Base-by-base conservation (phyloP, 2,888 invertebrate species). In the Phorcus lineatus region DNA sequence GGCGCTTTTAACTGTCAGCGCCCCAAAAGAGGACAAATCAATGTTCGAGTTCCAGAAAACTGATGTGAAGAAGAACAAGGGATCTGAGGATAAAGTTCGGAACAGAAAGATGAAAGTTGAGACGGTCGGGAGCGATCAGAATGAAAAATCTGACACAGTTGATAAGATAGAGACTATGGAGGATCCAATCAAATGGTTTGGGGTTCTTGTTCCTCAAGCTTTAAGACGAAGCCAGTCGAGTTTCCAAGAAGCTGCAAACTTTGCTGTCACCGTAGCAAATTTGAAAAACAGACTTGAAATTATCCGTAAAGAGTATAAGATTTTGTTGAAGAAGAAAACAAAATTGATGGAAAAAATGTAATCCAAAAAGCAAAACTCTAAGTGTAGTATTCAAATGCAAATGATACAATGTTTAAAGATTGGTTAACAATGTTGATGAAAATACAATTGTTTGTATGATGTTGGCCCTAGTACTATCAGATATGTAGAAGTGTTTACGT, bases 181-280 rank as follows among this genome's bases (percentile, higher is more conserved):
- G 54, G 90, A 97, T 92, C 97, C 97, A 0, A 91, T 97, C 47
- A 95, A 95, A 84, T 97, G 97, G 97, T 98, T 97, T 94, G 97
- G 97, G 16, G 95, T 97, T 55, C 93, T 98, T 53, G 96, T 97
- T 0, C 97, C 97, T 0, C 95, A 96, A 89, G 95, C 96, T 90
- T 93, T 98, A 89, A 95, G 96, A 88, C 95, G 94, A 85, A 96
- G 97, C 0, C 96, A 96, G 90, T 94, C 94, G 78, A 95, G 95
- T 88, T 98, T 97, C 91, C 95, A 95, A 88, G 95, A 95, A 87
- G 85, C 88, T 2, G 67, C 86, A 6, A 83, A 87, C 24, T 62
- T 40, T 7, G 81, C 78, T 31, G 81, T 87, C 19, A 80, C 70
- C 47, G 81, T 89, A 67, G 87, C 86, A 22, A 86, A 87, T 78